Conservation (phyloP, 2,888 invertebrate species). For the Panzeria rudis region DNA sequence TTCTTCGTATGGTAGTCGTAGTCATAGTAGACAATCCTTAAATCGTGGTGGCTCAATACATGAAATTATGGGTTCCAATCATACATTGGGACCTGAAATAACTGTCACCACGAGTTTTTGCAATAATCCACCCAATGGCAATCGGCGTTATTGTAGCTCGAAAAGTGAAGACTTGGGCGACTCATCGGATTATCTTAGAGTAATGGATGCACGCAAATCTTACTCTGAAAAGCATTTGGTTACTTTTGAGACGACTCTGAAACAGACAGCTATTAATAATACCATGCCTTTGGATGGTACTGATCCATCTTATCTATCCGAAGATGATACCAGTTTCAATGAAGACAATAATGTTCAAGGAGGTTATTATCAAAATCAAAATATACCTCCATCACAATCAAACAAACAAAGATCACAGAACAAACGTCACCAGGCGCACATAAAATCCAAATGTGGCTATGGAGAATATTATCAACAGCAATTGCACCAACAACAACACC, state of each 20-base stretch:
- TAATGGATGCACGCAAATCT: conserved; percentile 82
- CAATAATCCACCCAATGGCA: conserved; percentile 75
- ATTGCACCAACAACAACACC: conserved; percentile 59
- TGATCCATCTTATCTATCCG: conserved; percentile 76
- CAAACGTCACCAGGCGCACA: conserved; percentile 55
- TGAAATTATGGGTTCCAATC: conserved; percentile 75
- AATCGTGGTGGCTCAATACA: conserved; percentile 78
- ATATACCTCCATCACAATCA: conserved; percentile 58
- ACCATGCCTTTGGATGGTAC: conserved; percentile 76
- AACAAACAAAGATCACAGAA: conserved; percentile 60
- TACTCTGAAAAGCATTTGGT: conserved; percentile 82
- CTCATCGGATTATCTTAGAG: conserved; percentile 78
- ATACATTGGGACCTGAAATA: conserved; percentile 72
- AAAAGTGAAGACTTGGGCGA: conserved; percentile 82
- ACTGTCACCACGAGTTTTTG: conserved; percentile 79
- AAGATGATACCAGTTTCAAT: conserved; percentile 82
- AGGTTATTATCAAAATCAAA: conserved; percentile 73
- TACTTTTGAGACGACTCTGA: conserved; percentile 79
- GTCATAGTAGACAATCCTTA: conserved; percentile 77
- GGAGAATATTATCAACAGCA: conserved; percentile 53
- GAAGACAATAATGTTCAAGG: conserved; percentile 81
- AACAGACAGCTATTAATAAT: conserved; percentile 83
- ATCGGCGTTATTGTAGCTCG: conserved; percentile 80
- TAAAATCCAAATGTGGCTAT: conserved; percentile 60
- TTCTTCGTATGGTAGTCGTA: conserved; percentile 77